Base-by-base conservation (phyloP, 2,888 invertebrate species). In the Volucella zonaria region DNA sequence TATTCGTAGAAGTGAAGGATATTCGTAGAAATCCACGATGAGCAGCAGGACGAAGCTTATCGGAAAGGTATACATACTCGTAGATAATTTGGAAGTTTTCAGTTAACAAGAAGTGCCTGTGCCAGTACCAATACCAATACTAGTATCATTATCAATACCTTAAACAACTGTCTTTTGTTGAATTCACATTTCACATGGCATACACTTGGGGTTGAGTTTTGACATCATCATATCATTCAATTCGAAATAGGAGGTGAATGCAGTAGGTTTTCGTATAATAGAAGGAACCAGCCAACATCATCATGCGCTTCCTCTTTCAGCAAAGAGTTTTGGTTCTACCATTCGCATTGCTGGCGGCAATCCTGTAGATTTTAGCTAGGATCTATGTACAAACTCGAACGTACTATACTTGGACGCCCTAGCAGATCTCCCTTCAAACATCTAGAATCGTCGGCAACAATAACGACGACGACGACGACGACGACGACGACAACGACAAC, bases 241-340 rank as follows among this genome's bases (percentile, higher is more conserved):
- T 81, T 47, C 43, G 52, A 52, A 66, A 15, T 15, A 47, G 62
- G 68, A 79, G 82, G 74, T 80, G 71, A 80, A 75, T 85, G 79
- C 67, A 71, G 67, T 31, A 23, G 9, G 31, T 31, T 31, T 31
- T 31, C 31, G 6, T 31, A 31, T 31, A 31, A 31, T 31, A 31
- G 31, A 31, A 4, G 31, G 31, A 31, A 61, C 31, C 56, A 64
- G 49, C 74, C 78, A 61, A 62, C 52, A 40, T 49, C 54, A 58
- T 61, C 79, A 79, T 73, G 85, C 77, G 76, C 76, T 85, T 85
- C 85, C 85, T 85, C 81, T 85, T 85, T 77, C 76, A 85, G 71
- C 85, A 73, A 85, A 85, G 85, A 81, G 85, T 85, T 81, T 85
- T 56, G 76, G 76, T 73, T 81, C 85, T 77, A 62, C 77, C 80